Conservation (phyloP, 1,140 invertebrate genomes). For the Megalonaias nervosa region DNA sequence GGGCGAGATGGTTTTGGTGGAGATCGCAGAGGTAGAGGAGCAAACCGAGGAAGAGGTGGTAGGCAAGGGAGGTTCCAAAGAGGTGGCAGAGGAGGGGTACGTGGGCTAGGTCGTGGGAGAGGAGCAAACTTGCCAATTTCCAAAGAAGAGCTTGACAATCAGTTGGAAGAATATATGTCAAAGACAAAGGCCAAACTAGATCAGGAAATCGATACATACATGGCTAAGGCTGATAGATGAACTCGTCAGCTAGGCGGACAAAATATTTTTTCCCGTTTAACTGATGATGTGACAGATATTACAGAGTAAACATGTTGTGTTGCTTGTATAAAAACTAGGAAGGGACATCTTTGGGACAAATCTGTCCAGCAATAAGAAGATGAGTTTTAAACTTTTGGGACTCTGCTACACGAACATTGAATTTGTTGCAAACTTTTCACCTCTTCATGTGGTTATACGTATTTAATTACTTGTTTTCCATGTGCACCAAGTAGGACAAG, state of each 20-base stretch:
- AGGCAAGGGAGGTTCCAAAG: slow-evolving; percentile 36
- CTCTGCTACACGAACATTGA: too few relatives aligned
- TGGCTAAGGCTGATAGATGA: slow-evolving; percentile 54
- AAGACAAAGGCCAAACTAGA: slow-evolving; percentile 74
- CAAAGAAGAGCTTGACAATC: slow-evolving; percentile 75
- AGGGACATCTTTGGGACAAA: too few relatives aligned
- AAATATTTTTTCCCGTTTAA: too few relatives aligned
- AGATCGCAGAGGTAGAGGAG: slow-evolving; percentile 24
- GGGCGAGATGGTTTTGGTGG: slow-evolving; percentile 18
- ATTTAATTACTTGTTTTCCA: too few relatives aligned
- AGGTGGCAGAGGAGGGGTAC: slow-evolving; percentile 37
- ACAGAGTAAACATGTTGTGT: too few relatives aligned
- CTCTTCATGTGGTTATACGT: too few relatives aligned
- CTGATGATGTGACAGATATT: too few relatives aligned
- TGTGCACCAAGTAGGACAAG: too few relatives aligned
- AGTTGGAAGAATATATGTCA: slow-evolving; percentile 79
- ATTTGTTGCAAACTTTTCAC: too few relatives aligned
- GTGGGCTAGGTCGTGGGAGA: slow-evolving; percentile 33
- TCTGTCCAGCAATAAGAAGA: too few relatives aligned
- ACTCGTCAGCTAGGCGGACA: neutral
- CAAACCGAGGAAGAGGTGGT: slow-evolving; percentile 17
- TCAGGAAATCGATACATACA: slow-evolving; percentile 64
- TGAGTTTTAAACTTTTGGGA: too few relatives aligned
- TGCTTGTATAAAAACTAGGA: too few relatives aligned
- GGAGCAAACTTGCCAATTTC: slow-evolving; percentile 47